These are phyloP conservation scores for Lypha dubia DNA, from an alignment of 2,888 invertebrate species.

Conservation along the genomic window DNA sequence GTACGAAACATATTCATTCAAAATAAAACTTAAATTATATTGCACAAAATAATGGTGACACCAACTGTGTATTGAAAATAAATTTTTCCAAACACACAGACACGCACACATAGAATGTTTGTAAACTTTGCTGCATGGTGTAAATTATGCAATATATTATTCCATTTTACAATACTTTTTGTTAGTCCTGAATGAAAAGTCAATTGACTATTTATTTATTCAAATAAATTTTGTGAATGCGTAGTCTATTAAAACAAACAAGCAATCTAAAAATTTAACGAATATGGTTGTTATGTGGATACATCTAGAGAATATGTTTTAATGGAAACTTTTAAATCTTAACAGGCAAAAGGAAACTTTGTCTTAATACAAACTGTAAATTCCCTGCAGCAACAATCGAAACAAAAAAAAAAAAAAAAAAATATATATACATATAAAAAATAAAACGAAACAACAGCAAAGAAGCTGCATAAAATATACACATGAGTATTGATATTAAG, in stretches of 20 bases:
- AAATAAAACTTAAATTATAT: neutral
- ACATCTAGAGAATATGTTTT: neutral
- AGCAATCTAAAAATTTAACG: neutral
- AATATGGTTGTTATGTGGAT: neutral
- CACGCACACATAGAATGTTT: neutral
- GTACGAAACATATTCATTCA: too few relatives aligned
- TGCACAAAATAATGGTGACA: too few relatives aligned
- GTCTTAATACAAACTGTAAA: slow-evolving; percentile 32
- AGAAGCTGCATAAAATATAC: slow-evolving; percentile 19
- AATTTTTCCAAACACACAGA: neutral
- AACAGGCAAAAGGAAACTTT: slow-evolving; percentile 49
- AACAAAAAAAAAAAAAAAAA: neutral
- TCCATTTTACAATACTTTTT: slow-evolving; percentile 1
- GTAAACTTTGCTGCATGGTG: neutral
- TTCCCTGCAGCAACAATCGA: slow-evolving; percentile 6
- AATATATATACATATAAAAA: too few relatives aligned
- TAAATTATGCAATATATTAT: slow-evolving; percentile 34
- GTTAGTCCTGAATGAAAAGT: slow-evolving; percentile 7
- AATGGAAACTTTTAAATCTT: slow-evolving; percentile 43
- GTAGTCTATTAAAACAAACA: slow-evolving; percentile 54
- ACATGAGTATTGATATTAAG: slow-evolving; percentile 45
- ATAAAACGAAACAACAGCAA: neutral
- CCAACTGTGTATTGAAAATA: neutral
- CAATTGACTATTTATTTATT: slow-evolving; percentile 46
- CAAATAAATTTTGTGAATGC: slow-evolving; percentile 46